Conservation (phyloP, 92 coral and sea anemone species). For the Zoanthus sociatus region DNA sequence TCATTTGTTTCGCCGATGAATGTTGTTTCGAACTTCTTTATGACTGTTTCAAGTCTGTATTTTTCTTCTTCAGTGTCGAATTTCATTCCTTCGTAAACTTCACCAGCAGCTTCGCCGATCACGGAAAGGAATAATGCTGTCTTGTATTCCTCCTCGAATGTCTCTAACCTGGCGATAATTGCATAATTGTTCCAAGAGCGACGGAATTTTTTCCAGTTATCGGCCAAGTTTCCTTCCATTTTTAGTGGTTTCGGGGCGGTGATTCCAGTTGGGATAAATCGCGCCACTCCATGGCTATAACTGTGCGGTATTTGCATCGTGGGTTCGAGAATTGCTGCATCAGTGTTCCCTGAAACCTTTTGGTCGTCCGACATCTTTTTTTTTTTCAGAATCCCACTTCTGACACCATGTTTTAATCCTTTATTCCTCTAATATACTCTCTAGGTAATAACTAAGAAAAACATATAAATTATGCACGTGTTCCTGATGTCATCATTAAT, state of each 20-base stretch:
- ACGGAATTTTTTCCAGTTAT: constrained; percentile 50
- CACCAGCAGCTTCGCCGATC: constrained; percentile 54
- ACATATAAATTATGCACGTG: no score
- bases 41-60: constrained; percentile 32
- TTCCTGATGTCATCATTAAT: no score
- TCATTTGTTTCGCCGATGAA: constrained; percentile 51
- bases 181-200: constrained; percentile 53
- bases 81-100: constrained; percentile 47
- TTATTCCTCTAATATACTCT: no score
- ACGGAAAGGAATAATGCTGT: constrained; percentile 51
- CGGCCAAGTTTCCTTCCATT: constrained; percentile 50
- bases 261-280: constrained; percentile 24
- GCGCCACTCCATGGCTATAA: constrained; percentile 6
- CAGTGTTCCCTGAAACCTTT: neutral
- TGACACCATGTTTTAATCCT: neutral
- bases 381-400: neutral
- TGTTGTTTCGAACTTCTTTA: constrained; percentile 31
- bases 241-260: constrained; percentile 35
- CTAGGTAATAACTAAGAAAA: no score
- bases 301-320: neutral
- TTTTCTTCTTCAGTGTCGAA: constrained; percentile 22
- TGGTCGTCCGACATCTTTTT: neutral
- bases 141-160: constrained; percentile 43
- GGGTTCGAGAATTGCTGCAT: neutral
- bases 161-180: constrained; percentile 41